Base-by-base conservation (phyloP, 2,113 vertebrate species). In the Hippocampus barbouri region DNA sequence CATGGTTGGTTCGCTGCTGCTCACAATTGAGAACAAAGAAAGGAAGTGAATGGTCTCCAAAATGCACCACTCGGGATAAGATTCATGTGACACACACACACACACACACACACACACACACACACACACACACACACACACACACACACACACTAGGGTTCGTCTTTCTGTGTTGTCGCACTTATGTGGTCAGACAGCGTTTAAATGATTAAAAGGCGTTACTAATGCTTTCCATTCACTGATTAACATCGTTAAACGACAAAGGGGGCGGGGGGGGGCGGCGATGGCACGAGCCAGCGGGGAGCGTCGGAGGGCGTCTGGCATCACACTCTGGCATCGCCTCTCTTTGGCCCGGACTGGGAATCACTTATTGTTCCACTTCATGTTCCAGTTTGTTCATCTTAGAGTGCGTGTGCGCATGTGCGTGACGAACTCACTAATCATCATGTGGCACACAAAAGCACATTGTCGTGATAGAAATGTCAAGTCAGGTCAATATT, bases 211-310 rank as follows among this genome's bases (percentile, higher is more conserved):
- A 72, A 90, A 88, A 88, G 72, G 64, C 81, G 78, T 78, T 84
- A 81, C 84, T 87, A 87, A 88, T 84, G 86, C 79, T 86, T 90
- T 88, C 86, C 86, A 88, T 83, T 83, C 84, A 86, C 78, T 79
- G 83, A 88, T 88, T 83, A 88, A 85, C 63, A 71, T 79, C 79
- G 82, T 83, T 80, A 77, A 78, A 70, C 66, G 66, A 68, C 49
- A 67, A 68, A 4, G 57, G 34, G 70, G 54, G 71, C 2, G 61
- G 6, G 66, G 5, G 14, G 23, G 1, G 45, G 21, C n/a, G 9
- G 53, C 2, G 15, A 23, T 11, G 27, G 68, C 47, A 63, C 6
- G 66, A 45, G 60, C 21, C 53, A 21, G 45, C 27, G 16, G 30
- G 66, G 45, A 73, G 51, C 27, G 49, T 57, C 43, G 27, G 66